Conservation (phyloP, 2,113 vertebrate genomes). For the Lichenostomus cassidix region DNA sequence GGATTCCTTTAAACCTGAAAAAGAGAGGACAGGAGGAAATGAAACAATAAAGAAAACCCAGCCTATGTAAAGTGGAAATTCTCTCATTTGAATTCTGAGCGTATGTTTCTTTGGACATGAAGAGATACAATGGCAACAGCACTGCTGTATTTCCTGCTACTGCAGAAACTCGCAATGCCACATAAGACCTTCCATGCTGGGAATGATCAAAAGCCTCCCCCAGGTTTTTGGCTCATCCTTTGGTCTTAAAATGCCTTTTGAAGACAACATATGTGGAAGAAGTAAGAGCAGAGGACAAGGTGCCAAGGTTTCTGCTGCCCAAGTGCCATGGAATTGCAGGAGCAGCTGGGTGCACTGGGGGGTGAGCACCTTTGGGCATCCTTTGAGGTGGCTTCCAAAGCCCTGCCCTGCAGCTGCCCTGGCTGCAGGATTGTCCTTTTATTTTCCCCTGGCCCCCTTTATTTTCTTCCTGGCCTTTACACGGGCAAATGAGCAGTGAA, state of each 20-base stretch:
- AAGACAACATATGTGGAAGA: slow-evolving; percentile 55
- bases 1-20: not conserved
- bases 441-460: not conserved
- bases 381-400: slow-evolving; percentile 14
- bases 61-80: not conserved
- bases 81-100: not conserved
- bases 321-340: not conserved
- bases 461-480: not conserved
- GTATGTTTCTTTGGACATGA: not conserved
- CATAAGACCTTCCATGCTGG: slow-evolving; percentile 35
- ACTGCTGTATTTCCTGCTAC: not conserved
- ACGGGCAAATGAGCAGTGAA: not conserved
- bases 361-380: slow-evolving; percentile 9
- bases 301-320: slow-evolving; percentile 27
- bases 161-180: slow-evolving; percentile 11
- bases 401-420: not conserved
- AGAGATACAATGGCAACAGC: not conserved
- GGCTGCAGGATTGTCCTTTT: not conserved
- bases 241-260: slow-evolving; percentile 48
- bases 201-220: slow-evolving; percentile 52
- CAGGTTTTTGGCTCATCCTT: slow-evolving; percentile 59
- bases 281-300: slow-evolving; percentile 15
- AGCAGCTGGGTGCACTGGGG: slow-evolving; percentile 30
- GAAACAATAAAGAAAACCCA: not conserved
- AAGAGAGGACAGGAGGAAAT: not conserved